Base-by-base conservation (phyloP, 2,113 vertebrate species). In the Anguilla japonica region DNA sequence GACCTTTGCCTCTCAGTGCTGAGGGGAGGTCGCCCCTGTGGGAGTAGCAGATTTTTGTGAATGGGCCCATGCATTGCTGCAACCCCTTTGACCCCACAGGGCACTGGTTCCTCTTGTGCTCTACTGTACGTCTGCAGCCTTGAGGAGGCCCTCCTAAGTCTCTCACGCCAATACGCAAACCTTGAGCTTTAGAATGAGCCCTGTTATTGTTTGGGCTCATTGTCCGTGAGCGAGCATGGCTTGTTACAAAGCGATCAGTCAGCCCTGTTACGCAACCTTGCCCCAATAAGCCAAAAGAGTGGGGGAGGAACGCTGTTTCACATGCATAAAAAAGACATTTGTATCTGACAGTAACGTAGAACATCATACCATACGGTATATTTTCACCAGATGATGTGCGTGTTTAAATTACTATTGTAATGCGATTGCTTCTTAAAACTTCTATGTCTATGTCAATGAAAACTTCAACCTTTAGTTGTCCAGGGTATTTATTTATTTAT, bases 391-490 rank as follows among this genome's bases (percentile, higher is more conserved):
- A 67, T 67, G 22, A 26, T 53, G 50, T 11, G 50, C 13, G 50
- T 14, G 13, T 53, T 53, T 53, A 11, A 53, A 53, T 53, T 53
- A 53, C 50, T 13, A 53, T 9, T 11, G 50, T 14, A 13, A 53
- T 14, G 50, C 13, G 50, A 53, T 53, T 53, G 8, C 13, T 53
- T 46, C 57, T 82, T 46, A 79, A 84, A 80, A 90, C 81, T 86
- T 34, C 85, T 89, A 82, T 41, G 53, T 71, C 63, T 71, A 20
- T 83, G 87, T 84, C 84, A 80, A 80, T 90, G 90, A 90, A 88
- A 85, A 89, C 0, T n/a, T 89, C 87, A 89, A 87, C 34, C 84
- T 41, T 86, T 87, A 86, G 86, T 90, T 91, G 88, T 91, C 88
- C 87, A 92, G 90, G 79, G 88, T 86, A 60, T 60, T 67, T 67